Conservation (phyloP, 2,888 invertebrate species). For the Conus canariensis region DNA sequence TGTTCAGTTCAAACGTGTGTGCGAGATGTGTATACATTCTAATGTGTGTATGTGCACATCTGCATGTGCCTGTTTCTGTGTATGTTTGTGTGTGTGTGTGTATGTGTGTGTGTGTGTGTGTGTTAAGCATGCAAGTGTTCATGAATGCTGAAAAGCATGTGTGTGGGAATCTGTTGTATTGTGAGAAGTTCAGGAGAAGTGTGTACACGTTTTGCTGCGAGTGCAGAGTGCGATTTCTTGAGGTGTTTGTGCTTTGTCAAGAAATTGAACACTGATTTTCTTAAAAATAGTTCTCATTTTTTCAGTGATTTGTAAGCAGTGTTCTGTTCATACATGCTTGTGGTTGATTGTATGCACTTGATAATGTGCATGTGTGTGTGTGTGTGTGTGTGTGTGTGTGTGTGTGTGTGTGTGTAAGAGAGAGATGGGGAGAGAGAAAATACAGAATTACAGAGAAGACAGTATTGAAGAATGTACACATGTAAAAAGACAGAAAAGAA, state of each 20-base stretch:
- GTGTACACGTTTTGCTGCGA: no score
- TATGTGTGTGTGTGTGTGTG: not conserved
- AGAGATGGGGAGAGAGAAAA: no score
- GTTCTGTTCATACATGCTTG: not conserved
- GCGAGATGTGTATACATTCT: not conserved
- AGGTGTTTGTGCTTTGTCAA: no score
- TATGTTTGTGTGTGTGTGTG: not conserved
- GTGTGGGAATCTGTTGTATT: no score
- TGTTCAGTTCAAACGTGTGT: no score
- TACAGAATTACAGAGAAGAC: not conserved
- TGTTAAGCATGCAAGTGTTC: not conserved
- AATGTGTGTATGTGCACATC: constrained; percentile 22
- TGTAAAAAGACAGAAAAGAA: not conserved
- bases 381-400: constrained; percentile 23
- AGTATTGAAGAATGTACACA: not conserved
- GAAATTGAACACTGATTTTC: no score
- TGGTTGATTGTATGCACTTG: not conserved
- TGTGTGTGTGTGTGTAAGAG: not conserved
- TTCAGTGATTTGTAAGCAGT: no score
- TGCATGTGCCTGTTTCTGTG: constrained; percentile 1
- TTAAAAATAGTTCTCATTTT: no score
- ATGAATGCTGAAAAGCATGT: no score
- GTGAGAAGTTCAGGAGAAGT: no score
- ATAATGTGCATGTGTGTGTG: constrained; percentile 1
- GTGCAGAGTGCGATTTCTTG: no score